phyloP scores from a whole-genome alignment of 1,140 invertebrate species.

The Drosophila kurseongensis region DNA sequence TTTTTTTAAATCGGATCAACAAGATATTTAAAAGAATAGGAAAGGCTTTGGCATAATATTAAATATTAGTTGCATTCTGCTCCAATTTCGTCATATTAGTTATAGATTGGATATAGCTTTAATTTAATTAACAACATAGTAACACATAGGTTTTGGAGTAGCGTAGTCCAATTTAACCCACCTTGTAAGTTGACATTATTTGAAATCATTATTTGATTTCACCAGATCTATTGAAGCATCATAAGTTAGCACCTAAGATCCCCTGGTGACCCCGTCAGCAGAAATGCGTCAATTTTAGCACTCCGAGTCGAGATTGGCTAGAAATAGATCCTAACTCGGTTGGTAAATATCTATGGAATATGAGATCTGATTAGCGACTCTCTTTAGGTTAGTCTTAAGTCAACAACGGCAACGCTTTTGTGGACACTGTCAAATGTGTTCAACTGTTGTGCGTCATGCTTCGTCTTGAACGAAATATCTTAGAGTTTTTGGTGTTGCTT shows the following conservation, averaged over 20 bases:
- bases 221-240: conserved; percentile 4
- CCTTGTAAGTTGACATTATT: background rate
- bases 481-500: no score
- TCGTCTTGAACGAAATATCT: background rate
- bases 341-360: conserved; percentile 52
- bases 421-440: conserved; percentile 12
- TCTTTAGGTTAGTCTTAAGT: conserved; percentile 40
- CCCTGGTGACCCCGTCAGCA: background rate
- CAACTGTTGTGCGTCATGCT: conserved; percentile 48
- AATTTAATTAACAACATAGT: no score
- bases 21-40: no score
- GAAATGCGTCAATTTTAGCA: conserved; percentile 36
- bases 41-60: no score
- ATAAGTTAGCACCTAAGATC: conserved; percentile 27
- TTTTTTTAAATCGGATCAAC: no score
- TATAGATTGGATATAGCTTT: no score
- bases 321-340: conserved; percentile 43
- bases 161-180: no score
- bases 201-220: conserved; percentile 3
- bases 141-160: no score
- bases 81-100: no score
- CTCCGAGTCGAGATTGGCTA: conserved; percentile 4
- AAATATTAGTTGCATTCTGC: no score
- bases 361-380: conserved; percentile 37
- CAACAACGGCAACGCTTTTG: conserved; percentile 25